These are phyloP conservation scores for Theristicus caerulescens DNA, from an alignment of 2,113 vertebrate genomes.

Conservation along the genomic window DNA sequence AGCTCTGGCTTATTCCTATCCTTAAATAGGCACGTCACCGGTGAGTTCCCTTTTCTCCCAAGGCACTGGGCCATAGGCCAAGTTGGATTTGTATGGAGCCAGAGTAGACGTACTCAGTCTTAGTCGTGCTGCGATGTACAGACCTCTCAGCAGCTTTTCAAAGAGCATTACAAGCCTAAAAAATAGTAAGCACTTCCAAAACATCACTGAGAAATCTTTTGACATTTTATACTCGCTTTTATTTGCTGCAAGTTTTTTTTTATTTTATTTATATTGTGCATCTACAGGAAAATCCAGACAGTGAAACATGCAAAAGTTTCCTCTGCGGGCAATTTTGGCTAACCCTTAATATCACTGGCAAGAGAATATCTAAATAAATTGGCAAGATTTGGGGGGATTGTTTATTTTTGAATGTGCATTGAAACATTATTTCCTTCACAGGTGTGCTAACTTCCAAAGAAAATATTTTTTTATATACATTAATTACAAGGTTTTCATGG, in stretches of 20 bases:
- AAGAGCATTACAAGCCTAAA: background rate
- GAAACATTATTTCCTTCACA: background rate
- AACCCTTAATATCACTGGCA: background rate
- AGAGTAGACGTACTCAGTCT: accelerated
- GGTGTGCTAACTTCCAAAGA: too few relatives aligned
- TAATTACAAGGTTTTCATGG: accelerated
- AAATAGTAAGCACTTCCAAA: background rate
- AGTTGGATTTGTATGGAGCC: background rate
- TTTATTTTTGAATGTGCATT: background rate
- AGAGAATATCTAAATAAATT: too few relatives aligned
- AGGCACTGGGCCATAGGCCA: background rate
- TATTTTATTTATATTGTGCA: background rate
- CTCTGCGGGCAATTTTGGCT: background rate
- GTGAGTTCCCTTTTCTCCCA: background rate
- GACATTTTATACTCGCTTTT: background rate
- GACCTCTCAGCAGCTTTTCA: background rate
- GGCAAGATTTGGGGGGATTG: background rate
- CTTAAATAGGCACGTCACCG: background rate
- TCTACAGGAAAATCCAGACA: background rate
- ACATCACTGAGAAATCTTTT: background rate
- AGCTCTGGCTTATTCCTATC: background rate
- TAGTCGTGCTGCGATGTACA: background rate
- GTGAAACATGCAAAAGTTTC: accelerated
- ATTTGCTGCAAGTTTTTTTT: background rate
- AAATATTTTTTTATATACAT: accelerated